A percentile compares a stretch with the other conserved stretches of the same genome.
These are phyloP conservation scores for Ochotona curzoniae DNA, from an alignment of 2,113 vertebrate species.

Conservation along the genomic window DNA sequence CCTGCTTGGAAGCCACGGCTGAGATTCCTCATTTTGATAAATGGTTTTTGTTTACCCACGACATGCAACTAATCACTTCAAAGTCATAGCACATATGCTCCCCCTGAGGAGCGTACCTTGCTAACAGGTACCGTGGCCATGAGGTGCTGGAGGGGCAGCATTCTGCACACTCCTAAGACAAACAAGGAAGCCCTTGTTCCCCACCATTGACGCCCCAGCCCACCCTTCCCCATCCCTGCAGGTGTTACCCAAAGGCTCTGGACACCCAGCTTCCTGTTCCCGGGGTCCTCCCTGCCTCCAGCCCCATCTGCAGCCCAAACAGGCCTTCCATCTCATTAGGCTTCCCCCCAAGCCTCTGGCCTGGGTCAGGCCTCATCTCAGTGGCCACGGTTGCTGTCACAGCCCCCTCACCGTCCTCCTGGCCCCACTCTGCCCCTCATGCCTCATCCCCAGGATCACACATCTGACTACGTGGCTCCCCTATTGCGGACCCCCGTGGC, in stretches of 20 bases:
- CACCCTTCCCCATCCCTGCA: background rate
- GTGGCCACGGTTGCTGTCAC: background rate
- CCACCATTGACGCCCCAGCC: too few species aligned
- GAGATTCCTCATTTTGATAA: constrained; percentile 73
- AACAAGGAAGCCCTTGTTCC: background rate
- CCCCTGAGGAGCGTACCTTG: constrained; percentile 61
- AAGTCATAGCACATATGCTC: constrained; percentile 76
- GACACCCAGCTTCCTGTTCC: background rate
- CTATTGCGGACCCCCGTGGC: background rate
- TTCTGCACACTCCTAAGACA: background rate
- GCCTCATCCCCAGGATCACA: background rate
- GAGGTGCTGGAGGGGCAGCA: background rate
- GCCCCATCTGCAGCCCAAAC: background rate
- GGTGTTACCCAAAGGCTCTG: background rate
- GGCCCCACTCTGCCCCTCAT: background rate
- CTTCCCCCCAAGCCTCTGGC: background rate
- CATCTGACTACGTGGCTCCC: background rate
- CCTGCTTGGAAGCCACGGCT: constrained; percentile 59
- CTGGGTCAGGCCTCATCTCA: background rate
- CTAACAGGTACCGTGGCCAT: constrained; percentile 52
- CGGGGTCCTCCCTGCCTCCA: background rate
- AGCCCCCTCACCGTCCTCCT: background rate
- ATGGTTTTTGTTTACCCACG: constrained; percentile 78
- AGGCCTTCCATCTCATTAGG: background rate
- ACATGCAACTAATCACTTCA: constrained; percentile 68